A percentile compares a stretch with the other conserved stretches of the same genome.
Conservation (phyloP, 2,797 vertebrate species). For the Microtus agrestis region DNA sequence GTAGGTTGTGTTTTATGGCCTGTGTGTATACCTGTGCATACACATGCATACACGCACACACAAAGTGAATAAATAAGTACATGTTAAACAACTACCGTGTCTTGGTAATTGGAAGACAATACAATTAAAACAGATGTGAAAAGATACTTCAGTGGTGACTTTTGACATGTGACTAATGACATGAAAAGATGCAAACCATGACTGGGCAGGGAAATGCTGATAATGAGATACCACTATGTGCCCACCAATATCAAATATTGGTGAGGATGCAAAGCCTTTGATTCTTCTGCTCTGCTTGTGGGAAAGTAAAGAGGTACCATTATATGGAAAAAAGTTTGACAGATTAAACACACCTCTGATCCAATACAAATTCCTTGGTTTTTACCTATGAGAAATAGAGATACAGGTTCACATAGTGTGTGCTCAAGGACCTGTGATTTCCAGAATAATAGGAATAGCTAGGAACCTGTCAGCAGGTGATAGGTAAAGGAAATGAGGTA, state of each 20-base stretch:
- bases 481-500: background rate
- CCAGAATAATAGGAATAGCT: background rate
- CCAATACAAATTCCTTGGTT: background rate
- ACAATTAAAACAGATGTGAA: background rate
- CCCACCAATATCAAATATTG: background rate
- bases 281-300: background rate
- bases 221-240: background rate
- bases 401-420: background rate
- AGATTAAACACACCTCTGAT: background rate
- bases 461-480: background rate
- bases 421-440: background rate
- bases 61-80: background rate
- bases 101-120: background rate
- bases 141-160: background rate
- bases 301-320: background rate
- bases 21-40: background rate
- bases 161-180: background rate
- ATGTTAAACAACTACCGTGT: background rate
- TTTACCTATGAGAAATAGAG: slow-evolving; percentile 4
- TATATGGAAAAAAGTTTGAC: background rate
- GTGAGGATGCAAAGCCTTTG: background rate
- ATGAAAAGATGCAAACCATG: background rate
- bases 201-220: background rate
- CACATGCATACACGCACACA: no score
- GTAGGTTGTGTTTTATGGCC: background rate